These are phyloP conservation scores for Acheta domesticus DNA, from an alignment of 2,888 invertebrate species.

Conservation along the genomic window DNA sequence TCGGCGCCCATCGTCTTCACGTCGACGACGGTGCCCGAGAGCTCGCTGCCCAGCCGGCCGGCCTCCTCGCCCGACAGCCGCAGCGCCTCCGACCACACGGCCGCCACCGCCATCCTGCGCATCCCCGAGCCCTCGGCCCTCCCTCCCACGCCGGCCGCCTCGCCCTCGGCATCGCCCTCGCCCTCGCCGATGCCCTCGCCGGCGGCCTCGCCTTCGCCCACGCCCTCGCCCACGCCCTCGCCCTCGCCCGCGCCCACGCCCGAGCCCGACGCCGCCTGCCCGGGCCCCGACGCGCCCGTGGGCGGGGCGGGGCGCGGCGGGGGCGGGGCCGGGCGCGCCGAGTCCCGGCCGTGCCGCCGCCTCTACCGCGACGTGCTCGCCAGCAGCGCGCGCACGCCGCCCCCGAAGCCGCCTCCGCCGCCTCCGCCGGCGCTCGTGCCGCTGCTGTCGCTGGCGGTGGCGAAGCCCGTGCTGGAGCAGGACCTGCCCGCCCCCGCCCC, in stretches of 20 bases:
- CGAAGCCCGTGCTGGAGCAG: not conserved
- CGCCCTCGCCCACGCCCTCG: not conserved
- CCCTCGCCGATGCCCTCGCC: not conserved
- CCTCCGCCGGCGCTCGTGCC: not conserved
- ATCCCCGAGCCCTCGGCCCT: not conserved
- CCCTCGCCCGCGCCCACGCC: not conserved
- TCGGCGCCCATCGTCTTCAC: not conserved
- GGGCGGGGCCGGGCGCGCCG: not conserved
- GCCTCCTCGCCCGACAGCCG: not conserved
- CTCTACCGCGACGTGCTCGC: not conserved
- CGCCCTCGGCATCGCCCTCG: not conserved
- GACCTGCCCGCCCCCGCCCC: not conserved
- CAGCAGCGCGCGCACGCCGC: not conserved
- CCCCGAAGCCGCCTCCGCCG: not conserved
- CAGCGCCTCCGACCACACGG: not conserved
- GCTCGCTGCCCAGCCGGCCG: not conserved
- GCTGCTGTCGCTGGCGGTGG: not conserved
- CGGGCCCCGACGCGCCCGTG: not conserved
- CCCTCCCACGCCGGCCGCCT: not conserved
- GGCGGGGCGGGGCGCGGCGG: not conserved
- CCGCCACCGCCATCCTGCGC: not conserved
- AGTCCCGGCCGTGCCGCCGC: not conserved
- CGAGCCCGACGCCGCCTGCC: not conserved
- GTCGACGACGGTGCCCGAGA: not conserved
- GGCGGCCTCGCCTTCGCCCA: not conserved